Conservation (phyloP, 2,888 invertebrate species). For the Hydroisotoma schaefferi region DNA sequence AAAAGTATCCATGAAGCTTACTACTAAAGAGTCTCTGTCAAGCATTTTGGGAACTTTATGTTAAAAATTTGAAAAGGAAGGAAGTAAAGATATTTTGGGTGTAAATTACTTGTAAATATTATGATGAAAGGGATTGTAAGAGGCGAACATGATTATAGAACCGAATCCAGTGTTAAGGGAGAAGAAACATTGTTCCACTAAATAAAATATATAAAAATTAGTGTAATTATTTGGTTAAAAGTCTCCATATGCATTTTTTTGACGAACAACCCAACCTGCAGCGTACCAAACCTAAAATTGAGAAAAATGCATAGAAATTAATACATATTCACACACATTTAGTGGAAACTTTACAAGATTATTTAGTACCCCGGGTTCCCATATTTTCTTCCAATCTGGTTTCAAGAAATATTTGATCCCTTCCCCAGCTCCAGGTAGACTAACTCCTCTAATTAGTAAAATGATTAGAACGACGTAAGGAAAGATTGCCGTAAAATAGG, state of each 20-base stretch:
- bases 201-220: too few species aligned
- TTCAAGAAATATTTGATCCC: background rate
- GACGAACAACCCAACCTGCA: too few species aligned
- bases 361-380: background rate
- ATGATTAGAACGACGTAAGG: background rate
- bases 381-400: background rate
- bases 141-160: constrained; percentile 72
- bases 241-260: too few species aligned
- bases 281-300: constrained; percentile 67
- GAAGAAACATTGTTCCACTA: constrained; percentile 73
- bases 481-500: too few species aligned
- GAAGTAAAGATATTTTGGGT: background rate
- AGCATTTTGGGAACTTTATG: constrained; percentile 20
- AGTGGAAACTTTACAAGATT: too few species aligned
- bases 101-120: constrained; percentile 63
- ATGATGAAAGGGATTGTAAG: constrained; percentile 69
- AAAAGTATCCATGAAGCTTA: constrained; percentile 75
- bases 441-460: background rate
- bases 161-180: constrained; percentile 71
- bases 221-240: too few species aligned
- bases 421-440: background rate
- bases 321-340: background rate
- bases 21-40: constrained; percentile 71
- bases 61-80: background rate
- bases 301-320: background rate